These are phyloP conservation scores for Spilogale gracilis DNA, from an alignment of 2,113 vertebrate genomes.

Conservation along the genomic window DNA sequence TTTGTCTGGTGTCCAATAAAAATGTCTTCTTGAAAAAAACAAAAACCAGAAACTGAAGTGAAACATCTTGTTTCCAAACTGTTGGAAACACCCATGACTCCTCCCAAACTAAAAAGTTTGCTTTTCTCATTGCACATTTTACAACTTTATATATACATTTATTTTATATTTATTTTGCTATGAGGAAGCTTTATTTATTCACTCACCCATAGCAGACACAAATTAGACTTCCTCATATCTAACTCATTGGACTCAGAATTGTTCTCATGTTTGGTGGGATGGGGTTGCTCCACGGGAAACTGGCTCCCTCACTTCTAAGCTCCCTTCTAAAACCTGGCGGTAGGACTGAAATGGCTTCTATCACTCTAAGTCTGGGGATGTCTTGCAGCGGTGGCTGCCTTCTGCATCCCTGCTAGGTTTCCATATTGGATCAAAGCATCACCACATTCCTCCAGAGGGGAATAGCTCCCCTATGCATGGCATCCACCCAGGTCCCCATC, in stretches of 20 bases:
- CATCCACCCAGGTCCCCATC: not conserved
- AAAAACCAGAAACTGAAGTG: not conserved
- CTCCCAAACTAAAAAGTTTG: not conserved
- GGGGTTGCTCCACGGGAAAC: not conserved
- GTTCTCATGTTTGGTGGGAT: not conserved
- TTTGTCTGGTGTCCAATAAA: not conserved
- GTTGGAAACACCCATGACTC: not conserved
- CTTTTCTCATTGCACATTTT: conserved; percentile 27
- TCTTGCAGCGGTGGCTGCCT: not conserved
- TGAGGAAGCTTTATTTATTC: conserved; percentile 10
- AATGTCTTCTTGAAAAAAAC: not conserved
- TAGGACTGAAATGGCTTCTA: not conserved
- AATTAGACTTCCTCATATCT: not conserved
- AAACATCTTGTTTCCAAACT: conserved; percentile 17
- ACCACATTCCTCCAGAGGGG: not conserved
- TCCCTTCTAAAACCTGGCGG: not conserved
- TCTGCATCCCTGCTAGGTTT: not conserved
- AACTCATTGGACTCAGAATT: not conserved
- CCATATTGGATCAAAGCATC: not conserved
- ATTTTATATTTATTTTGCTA: not conserved
- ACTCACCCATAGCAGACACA: not conserved
- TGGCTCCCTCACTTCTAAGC: not conserved
- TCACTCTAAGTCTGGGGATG: not conserved
- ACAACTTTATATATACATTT: not conserved
- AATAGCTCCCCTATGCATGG: not conserved